Evolutionary conservation across 2,888 invertebrate species (phyloP).

Genomic region (Nemurella pictetii): DNA sequence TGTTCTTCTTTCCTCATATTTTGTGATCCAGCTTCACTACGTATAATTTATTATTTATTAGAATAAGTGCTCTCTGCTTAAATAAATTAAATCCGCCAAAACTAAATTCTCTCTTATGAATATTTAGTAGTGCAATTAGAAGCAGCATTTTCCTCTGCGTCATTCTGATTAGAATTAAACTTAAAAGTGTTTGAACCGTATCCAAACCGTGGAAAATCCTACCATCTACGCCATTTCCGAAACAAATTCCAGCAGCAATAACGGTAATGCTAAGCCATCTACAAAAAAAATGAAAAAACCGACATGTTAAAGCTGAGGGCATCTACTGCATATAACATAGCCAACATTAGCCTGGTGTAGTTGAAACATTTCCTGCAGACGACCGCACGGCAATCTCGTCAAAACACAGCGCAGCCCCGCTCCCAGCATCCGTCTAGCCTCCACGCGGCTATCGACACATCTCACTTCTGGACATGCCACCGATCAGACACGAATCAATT

Average conservation of each 20-base stretch:
- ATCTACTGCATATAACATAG: not conserved
- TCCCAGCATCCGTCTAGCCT: no score
- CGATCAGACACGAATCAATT: not conserved
- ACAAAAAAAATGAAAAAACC: no score
- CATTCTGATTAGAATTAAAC: not conserved
- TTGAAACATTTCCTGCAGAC: not conserved
- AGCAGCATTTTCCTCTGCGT: not conserved
- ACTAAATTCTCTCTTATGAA: not conserved
- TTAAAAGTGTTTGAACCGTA: not conserved
- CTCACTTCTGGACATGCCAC: not conserved
- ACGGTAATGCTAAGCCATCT: not conserved
- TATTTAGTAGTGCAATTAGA: not conserved
- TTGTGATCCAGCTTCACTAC: not conserved
- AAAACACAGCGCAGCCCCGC: not conserved
- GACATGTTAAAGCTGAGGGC: not conserved
- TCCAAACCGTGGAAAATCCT: slow-evolving; percentile 9
- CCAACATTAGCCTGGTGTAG: not conserved
- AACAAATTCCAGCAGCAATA: not conserved
- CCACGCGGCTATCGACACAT: not conserved
- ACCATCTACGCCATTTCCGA: not conserved
- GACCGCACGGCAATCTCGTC: not conserved
- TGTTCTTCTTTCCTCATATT: not conserved
- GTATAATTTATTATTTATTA: not conserved
- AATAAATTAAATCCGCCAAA: not conserved
- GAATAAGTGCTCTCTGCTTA: not conserved